phyloP scores from a whole-genome alignment of 2,888 invertebrate genomes.

The Eilema sororculum region DNA sequence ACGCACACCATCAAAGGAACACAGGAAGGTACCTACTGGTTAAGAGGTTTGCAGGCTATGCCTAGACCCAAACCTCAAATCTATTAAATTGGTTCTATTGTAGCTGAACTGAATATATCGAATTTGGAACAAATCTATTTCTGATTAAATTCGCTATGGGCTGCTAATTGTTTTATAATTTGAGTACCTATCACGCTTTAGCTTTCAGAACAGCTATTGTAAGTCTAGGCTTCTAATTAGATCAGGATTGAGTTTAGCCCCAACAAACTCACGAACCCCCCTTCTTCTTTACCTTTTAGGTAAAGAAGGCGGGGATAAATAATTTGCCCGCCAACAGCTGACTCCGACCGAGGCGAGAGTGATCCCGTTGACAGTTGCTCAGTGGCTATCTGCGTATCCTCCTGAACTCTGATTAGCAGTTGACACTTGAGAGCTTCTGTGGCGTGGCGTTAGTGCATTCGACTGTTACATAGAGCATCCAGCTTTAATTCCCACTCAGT shows the following conservation, averaged over 20 bases:
- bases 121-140: neutral
- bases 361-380: too few species aligned
- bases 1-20: neutral
- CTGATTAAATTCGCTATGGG: neutral
- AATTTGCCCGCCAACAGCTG: too few species aligned
- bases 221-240: neutral
- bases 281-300: too few species aligned
- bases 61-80: neutral
- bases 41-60: neutral
- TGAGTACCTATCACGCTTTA: neutral
- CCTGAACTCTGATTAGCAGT: too few species aligned
- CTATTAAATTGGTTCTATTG: slow-evolving; percentile 9
- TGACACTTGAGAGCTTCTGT: too few species aligned
- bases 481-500: too few species aligned
- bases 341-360: too few species aligned
- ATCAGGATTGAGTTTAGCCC: neutral
- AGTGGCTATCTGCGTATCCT: too few species aligned
- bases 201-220: neutral
- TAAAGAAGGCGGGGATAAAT: too few species aligned
- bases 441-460: too few species aligned
- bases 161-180: neutral
- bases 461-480: too few species aligned
- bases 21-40: too few species aligned
- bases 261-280: neutral
- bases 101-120: neutral